Evolutionary conservation across 2,797 vertebrate genomes (phyloP).

Genomic region (Sebastolobus alascanus): DNA sequence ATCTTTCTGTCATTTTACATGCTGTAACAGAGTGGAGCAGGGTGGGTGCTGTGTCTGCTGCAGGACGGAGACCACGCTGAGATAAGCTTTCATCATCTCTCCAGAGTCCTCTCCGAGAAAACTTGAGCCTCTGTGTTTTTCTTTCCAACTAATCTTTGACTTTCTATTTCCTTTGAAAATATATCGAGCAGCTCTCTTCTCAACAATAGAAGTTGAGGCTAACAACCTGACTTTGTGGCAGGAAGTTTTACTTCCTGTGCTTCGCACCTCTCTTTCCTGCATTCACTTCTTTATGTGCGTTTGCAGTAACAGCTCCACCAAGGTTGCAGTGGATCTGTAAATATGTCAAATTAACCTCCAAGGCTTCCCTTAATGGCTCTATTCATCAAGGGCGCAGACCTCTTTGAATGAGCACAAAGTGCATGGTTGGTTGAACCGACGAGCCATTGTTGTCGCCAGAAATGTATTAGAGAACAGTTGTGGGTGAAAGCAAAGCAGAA

Average conservation of each 20-base stretch:
- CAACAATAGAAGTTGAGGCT: not conserved
- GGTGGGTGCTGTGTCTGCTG: conserved; percentile 40
- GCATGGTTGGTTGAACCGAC: conserved; percentile 3
- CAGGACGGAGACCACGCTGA: conserved; percentile 42
- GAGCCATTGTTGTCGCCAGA: conserved; percentile 10
- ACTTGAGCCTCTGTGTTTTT: conserved; percentile 28
- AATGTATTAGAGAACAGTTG: conserved; percentile 6
- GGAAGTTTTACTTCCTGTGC: not conserved
- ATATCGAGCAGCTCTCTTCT: conserved; percentile 18
- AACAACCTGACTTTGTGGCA: not conserved
- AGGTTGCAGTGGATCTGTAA: conserved; percentile 16
- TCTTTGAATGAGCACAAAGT: conserved; percentile 39
- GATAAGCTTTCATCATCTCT: conserved; percentile 56
- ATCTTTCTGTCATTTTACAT: conserved; percentile 62
- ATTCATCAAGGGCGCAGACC: conserved; percentile 52
- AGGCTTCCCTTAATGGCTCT: conserved; percentile 44
- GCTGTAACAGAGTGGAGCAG: conserved; percentile 40
- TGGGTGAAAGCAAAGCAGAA: conserved; percentile 17
- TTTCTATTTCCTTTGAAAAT: conserved; percentile 18
- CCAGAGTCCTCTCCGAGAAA: conserved; percentile 31
- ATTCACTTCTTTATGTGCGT: not conserved
- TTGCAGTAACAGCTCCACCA: not conserved
- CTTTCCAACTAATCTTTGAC: conserved; percentile 8
- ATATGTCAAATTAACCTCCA: conserved; percentile 11
- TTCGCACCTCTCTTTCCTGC: not conserved